phyloP scores from a whole-genome alignment of 2,888 invertebrate genomes.

The Eulithis testata region DNA sequence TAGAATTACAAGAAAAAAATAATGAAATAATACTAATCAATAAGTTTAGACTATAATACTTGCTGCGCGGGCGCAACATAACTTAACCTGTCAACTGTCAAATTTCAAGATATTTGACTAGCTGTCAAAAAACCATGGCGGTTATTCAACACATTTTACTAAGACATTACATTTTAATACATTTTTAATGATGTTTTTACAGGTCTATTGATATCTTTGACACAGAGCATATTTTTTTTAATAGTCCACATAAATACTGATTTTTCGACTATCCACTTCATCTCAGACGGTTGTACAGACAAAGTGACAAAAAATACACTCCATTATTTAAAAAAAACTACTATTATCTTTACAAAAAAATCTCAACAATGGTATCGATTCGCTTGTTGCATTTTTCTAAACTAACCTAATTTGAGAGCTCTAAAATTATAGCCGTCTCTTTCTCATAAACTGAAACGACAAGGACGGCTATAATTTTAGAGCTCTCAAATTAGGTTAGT shows the following conservation, averaged over 20 bases:
- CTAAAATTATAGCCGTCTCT: too few relatives aligned
- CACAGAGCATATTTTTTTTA: constrained; percentile 12
- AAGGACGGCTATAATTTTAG: too few relatives aligned
- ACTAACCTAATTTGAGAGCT: too few relatives aligned
- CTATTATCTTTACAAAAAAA: constrained; percentile 24
- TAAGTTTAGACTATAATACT: constrained; percentile 70
- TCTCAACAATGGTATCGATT: too few relatives aligned
- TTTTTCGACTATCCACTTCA: too few relatives aligned
- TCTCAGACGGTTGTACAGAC: too few relatives aligned
- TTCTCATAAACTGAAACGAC: too few relatives aligned
- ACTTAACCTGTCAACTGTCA: constrained; percentile 62
- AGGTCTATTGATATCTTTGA: constrained; percentile 30
- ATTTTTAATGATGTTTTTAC: constrained; percentile 29
- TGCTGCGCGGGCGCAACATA: constrained; percentile 49
- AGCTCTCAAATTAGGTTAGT: too few relatives aligned
- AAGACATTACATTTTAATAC: constrained; percentile 39
- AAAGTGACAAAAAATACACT: constrained; percentile 16
- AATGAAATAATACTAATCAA: constrained; percentile 63
- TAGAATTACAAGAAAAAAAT: constrained; percentile 67
- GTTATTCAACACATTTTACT: constrained; percentile 40
- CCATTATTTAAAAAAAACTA: constrained; percentile 17
- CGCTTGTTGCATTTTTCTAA: too few relatives aligned
- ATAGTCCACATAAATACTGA: too few relatives aligned
- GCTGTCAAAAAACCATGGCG: constrained; percentile 66
- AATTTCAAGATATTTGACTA: constrained; percentile 75